Evolutionary conservation across 2,113 vertebrate species (phyloP), one percentile per base, ranked within the genome.

Genomic region (Alethe castanea): DNA sequence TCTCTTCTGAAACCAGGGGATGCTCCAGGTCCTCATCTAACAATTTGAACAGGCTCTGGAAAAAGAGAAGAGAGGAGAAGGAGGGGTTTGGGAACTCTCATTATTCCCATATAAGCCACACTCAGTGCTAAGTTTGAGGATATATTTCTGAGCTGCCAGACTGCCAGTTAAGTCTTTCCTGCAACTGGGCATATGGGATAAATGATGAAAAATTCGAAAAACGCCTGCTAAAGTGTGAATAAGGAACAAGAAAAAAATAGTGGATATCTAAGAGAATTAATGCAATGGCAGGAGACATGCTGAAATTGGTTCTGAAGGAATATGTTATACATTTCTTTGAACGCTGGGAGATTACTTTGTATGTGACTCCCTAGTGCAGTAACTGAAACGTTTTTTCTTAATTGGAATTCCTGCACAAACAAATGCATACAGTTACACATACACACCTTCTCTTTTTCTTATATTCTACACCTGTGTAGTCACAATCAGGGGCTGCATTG

Each of bases 1-100:
- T 53, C 82, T 94, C 95, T 84, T 96, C 95, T 25, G 95, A 80
- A 5, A 36, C 36, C 14, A 19, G n/a, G 29, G 83, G 40, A 11
- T 70, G 91, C 57, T 96, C 96, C 88, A 97, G 81, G 8, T 96
- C 93, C 35, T 97, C 96, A 11, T 97, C 89, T 4, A 97, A 36
- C 40, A 96, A 23, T 47, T 73, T 81, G 38, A 96, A 79, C 48
- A 97, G 74, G 40, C 52, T 73, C 97, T 97, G 93, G 24, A 78
- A 88, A 66, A 86, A 48, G 22, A 4, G 17, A 67, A 62, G 60
- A 28, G 50, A 45, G 24, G 15, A 35, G 47, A 16, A 57, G 24
- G 13, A 84, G 14, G 13, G 7, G 15, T 33, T 48, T 7, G 53
- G 14, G 16, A n/a, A 24, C 26, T 42, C 20, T 35, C 18, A 11